Conservation (phyloP, 2,113 vertebrate species). For the Gobio gobio region DNA sequence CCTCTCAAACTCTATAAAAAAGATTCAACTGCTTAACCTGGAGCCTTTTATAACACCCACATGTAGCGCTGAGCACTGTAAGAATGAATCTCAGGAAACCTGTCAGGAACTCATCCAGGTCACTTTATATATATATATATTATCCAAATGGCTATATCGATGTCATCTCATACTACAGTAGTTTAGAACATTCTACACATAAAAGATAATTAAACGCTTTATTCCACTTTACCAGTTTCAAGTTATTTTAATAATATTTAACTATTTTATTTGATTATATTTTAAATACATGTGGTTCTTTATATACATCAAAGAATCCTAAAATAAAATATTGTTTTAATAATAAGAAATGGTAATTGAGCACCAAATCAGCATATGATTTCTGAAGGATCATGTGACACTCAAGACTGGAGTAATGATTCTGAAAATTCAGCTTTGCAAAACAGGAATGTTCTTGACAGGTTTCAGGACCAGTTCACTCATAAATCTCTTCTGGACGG, state of each 20-base stretch:
- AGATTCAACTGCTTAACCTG: constrained; percentile 31
- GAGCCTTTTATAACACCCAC: constrained; percentile 38
- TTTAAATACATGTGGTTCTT: neutral
- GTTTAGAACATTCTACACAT: neutral
- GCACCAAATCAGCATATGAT: too few relatives aligned
- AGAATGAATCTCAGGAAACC: constrained; percentile 31
- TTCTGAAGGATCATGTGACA: neutral
- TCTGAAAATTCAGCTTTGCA: too few relatives aligned
- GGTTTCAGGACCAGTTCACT: neutral
- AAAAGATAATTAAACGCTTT: neutral
- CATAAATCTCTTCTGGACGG: neutral
- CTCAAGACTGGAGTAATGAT: neutral
- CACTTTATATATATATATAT: too few relatives aligned
- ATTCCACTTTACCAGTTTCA: neutral
- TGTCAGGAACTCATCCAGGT: constrained; percentile 15
- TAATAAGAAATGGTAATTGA: too few relatives aligned
- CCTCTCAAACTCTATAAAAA: constrained; percentile 41
- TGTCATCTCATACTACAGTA: too few relatives aligned
- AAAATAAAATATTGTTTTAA: too few relatives aligned
- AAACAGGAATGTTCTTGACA: neutral
- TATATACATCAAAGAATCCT: too few relatives aligned
- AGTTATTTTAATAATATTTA: neutral
- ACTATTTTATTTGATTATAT: neutral
- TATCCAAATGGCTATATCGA: too few relatives aligned
- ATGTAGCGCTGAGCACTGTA: constrained; percentile 15